Percentiles rank a stretch among this genome's conserved stretches.
phyloP scores from a whole-genome alignment of 2,888 invertebrate species.

The Nasonia oneida region DNA sequence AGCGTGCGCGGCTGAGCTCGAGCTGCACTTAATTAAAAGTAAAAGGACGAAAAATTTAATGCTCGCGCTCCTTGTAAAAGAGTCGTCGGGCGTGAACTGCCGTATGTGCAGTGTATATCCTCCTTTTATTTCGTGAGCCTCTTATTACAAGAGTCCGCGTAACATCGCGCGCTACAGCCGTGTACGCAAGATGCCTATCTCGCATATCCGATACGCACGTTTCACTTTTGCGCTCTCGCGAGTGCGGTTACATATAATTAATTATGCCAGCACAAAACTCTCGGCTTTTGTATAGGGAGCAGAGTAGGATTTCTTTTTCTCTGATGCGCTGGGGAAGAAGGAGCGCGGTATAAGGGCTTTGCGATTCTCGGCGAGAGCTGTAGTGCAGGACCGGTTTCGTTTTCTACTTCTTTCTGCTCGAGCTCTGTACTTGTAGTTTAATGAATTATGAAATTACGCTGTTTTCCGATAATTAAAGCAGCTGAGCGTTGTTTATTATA shows the following conservation, averaged over 20 bases:
- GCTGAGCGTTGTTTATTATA: not conserved
- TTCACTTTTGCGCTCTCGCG: conserved; percentile 44
- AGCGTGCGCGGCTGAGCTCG: not conserved
- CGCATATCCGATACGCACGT: conserved; percentile 36
- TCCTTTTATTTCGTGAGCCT: not conserved
- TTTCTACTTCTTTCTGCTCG: not conserved
- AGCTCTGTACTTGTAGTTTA: not conserved
- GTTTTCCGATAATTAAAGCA: not conserved
- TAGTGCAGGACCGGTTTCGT: not conserved
- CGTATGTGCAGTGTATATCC: not conserved
- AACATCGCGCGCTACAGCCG: not conserved
- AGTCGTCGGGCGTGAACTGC: not conserved
- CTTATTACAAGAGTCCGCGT: conserved; percentile 9
- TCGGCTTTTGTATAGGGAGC: not conserved
- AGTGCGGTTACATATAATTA: conserved; percentile 29
- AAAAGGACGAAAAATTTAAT: conserved; percentile 12
- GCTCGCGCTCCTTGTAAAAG: not conserved
- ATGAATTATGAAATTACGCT: not conserved
- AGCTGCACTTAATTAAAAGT: not conserved
- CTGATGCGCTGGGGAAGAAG: not conserved
- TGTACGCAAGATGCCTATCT: conserved; percentile 27
- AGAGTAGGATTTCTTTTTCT: not conserved
- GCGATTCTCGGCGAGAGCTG: not conserved
- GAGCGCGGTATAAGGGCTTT: not conserved
- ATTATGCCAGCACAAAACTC: conserved; percentile 28